phyloP scores from a whole-genome alignment of 2,888 invertebrate species.

The Oscheius sp. region DNA sequence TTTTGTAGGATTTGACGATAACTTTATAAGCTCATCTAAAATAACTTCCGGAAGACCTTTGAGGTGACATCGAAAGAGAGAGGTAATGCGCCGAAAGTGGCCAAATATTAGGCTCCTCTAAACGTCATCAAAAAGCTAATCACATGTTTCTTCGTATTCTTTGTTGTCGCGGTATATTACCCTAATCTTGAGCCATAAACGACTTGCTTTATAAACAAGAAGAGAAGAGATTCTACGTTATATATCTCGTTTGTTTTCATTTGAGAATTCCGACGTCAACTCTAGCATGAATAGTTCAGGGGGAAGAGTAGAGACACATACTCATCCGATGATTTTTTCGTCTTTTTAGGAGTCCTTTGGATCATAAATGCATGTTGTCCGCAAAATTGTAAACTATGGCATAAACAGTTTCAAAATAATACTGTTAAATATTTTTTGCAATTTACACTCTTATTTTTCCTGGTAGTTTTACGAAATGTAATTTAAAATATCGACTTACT shows the following conservation, averaged over 20 bases:
- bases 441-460: not conserved
- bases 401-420: not conserved
- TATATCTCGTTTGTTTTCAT: slow-evolving; percentile 5
- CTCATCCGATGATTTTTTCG: not conserved
- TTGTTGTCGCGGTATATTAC: not conserved
- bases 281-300: slow-evolving; percentile 11
- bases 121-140: slow-evolving; percentile 6
- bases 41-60: not conserved
- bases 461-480: too few relatives aligned
- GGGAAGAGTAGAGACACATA: not conserved
- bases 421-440: not conserved
- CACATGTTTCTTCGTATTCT: slow-evolving; percentile 16
- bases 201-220: not conserved
- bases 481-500: too few relatives aligned
- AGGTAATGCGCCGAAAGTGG: slow-evolving; percentile 15
- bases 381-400: not conserved
- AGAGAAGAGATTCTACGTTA: not conserved
- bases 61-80: slow-evolving; percentile 17
- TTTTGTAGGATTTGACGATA: not conserved
- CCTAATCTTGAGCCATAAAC: slow-evolving; percentile 10
- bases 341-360: not conserved
- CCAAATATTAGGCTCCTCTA: slow-evolving; percentile 17
- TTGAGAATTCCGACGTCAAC: slow-evolving; percentile 14
- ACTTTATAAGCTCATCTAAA: not conserved
- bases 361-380: not conserved